Evolutionary conservation across 2,888 invertebrate genomes (phyloP).

Genomic region (Ennomos erosarius): DNA sequence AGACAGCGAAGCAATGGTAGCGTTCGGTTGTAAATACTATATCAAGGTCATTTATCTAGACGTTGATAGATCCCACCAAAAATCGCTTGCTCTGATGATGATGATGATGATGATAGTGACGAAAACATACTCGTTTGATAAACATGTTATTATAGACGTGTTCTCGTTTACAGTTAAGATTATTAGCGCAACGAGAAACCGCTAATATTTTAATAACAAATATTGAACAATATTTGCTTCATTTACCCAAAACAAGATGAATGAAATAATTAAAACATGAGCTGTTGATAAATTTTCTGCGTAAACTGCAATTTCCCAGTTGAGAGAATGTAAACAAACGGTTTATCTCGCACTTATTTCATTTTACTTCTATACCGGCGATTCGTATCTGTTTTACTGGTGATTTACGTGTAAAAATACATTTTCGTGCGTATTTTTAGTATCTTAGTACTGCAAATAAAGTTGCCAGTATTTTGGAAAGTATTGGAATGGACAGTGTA

Average conservation of each 20-base stretch:
- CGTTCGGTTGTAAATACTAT: too few species aligned
- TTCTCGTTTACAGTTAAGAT: too few species aligned
- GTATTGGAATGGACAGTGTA: conserved; percentile 5
- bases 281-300: conserved; percentile 12
- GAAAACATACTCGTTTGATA: too few species aligned
- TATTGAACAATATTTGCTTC: too few species aligned
- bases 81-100: too few species aligned
- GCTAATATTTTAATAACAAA: too few species aligned
- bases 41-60: too few species aligned
- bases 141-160: too few species aligned
- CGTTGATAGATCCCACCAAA: too few species aligned
- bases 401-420: conserved; percentile 19
- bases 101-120: too few species aligned
- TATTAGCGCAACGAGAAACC: too few species aligned
- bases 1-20: too few species aligned
- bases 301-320: conserved; percentile 19
- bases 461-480: conserved; percentile 10
- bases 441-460: conserved; percentile 13
- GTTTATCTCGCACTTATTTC: background rate
- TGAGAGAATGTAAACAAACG: conserved; percentile 18
- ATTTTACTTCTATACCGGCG: conserved; percentile 6
- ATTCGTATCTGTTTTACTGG: conserved; percentile 19
- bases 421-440: conserved; percentile 24
- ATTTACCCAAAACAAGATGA: conserved; percentile 7
- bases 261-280: conserved; percentile 17